Evolutionary conservation across 2,888 invertebrate species (phyloP).

Genomic region (Latrodectus hesperus): DNA sequence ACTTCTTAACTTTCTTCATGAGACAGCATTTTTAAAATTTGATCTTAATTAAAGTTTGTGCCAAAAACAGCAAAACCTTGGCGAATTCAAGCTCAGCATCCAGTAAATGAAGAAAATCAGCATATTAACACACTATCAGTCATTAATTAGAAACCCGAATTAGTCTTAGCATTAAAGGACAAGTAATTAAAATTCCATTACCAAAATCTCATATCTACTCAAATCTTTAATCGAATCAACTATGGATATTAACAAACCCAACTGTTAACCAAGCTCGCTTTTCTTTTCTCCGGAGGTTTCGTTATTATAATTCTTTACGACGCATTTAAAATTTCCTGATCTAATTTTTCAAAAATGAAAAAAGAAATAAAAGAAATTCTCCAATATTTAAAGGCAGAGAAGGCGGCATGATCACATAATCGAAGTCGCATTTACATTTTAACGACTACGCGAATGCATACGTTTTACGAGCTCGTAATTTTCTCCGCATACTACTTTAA

Average conservation of each 20-base stretch:
- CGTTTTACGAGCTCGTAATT: constrained; percentile 13
- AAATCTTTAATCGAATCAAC: constrained; percentile 30
- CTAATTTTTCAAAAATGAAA: constrained; percentile 45
- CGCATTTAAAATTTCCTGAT: constrained; percentile 48
- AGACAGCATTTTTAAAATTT: too few species aligned
- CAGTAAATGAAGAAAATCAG: too few species aligned
- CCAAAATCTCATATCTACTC: constrained; percentile 33
- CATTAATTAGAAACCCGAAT: too few species aligned
- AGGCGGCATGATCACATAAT: constrained; percentile 47
- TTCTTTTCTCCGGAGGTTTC: not conserved
- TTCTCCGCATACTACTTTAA: not conserved
- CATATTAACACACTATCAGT: too few species aligned
- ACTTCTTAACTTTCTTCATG: too few species aligned
- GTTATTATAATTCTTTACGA: not conserved
- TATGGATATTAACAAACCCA: constrained; percentile 43
- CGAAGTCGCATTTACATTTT: constrained; percentile 57
- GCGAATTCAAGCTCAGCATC: too few species aligned
- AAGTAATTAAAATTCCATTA: constrained; percentile 59
- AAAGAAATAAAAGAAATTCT: not conserved
- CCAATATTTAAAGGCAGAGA: constrained; percentile 33
- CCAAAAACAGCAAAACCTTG: too few species aligned
- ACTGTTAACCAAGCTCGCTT: not conserved
- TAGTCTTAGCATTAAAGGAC: not conserved
- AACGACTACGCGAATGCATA: constrained; percentile 35
- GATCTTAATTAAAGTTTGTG: too few species aligned